Evolutionary conservation across 2,888 invertebrate species (phyloP), one percentile per base, ranked within the genome.

Genomic region (Lithophane socia): DNA sequence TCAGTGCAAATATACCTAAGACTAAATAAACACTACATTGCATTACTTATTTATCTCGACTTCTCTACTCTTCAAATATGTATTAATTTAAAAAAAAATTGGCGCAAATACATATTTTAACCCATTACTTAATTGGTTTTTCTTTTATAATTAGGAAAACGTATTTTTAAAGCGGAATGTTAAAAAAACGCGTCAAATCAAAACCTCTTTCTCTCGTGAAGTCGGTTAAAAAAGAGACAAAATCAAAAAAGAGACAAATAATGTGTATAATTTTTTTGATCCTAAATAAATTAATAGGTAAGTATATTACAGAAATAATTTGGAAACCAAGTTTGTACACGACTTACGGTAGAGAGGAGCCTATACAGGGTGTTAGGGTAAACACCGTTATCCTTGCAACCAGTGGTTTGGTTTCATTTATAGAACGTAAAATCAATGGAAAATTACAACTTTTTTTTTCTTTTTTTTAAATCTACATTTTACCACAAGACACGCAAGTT

Each of bases 1-100:
- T 89, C 87, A 82, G 93, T 93, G 93, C 93, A 87, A 83, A 85
- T 88, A 73, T 79, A 78, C 58, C 70, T 87, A 82, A 42, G n/a
- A n/a, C 64, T 75, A 75, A 82, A 64, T 75, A 75, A 82, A 61
- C 12, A 66, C 64, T 81, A 81, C 42, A 65, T 73, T 74, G 61
- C 52, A 56, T 65, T 75, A 37, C 37, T 37, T 37, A 37, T 65
- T 72, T 58, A 44, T 73, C 16, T 37, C 52, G 13, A 49, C 29
- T 65, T 56, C 47, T 72, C 29, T 65, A 49, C 42, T 75, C 37
- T 42, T 37, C 1, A 49, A 24, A 16, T 21, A 47, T 4, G 1
- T 42, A 42, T 21, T 49, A 13, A 67, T 52, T 18, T 18, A 1
- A 52, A 52, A 13, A 13, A n/a, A 24, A 42, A 18, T 37, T 37